Evolutionary conservation across 1,140 invertebrate genomes (phyloP).

Genomic region (Penaeus japonicus): DNA sequence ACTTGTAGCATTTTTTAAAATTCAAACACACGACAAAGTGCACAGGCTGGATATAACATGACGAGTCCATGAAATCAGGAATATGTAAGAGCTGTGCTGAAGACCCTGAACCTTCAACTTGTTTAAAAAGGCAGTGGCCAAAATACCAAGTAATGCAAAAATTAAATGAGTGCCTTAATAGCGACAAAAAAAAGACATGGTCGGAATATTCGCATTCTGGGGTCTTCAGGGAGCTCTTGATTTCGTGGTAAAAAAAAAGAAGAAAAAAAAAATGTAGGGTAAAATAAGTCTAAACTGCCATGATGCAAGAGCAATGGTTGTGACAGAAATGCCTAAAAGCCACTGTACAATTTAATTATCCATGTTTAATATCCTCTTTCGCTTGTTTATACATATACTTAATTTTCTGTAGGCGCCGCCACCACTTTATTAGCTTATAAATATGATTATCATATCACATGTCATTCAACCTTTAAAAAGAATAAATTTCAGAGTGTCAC

Average conservation of each 20-base stretch:
- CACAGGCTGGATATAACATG: slow-evolving; percentile 53
- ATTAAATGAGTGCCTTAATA: neutral
- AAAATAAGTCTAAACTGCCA: slow-evolving; percentile 6
- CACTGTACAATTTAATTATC: slow-evolving; percentile 35
- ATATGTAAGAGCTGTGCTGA: slow-evolving; percentile 36
- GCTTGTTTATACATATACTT: slow-evolving; percentile 3
- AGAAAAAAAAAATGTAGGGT: neutral
- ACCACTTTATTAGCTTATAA: slow-evolving; percentile 43
- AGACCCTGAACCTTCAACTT: slow-evolving; percentile 35
- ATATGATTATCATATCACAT: slow-evolving; percentile 56
- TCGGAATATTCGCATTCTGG: slow-evolving; percentile 46
- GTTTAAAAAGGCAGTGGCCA: slow-evolving; percentile 10
- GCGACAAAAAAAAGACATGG: slow-evolving; percentile 30
- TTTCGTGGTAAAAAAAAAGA: neutral
- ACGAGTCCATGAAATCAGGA: slow-evolving; percentile 35
- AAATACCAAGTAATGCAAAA: slow-evolving; percentile 22
- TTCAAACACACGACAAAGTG: slow-evolving; percentile 53
- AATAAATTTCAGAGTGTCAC: slow-evolving; percentile 42
- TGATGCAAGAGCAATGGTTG: slow-evolving; percentile 16
- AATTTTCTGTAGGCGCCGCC: slow-evolving; percentile 28
- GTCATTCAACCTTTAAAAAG: slow-evolving; percentile 40
- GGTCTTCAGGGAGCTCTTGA: slow-evolving; percentile 48
- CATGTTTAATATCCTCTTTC: neutral
- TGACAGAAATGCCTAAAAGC: slow-evolving; percentile 39
- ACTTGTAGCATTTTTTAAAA: slow-evolving; percentile 32